Evolutionary conservation across 2,113 vertebrate species (phyloP).

Genomic region (Aplodontia rufa): DNA sequence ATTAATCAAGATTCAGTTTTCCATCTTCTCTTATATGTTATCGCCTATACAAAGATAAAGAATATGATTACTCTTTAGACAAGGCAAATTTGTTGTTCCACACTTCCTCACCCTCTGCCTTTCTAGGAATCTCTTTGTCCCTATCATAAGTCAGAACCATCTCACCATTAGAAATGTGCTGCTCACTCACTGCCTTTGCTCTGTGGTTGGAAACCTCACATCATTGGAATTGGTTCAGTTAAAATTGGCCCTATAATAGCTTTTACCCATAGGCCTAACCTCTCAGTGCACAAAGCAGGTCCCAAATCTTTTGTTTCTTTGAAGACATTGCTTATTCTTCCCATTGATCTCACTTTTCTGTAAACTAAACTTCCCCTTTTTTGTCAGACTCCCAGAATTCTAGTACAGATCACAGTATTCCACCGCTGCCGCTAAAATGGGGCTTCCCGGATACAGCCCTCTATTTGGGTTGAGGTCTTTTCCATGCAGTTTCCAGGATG

Average conservation of each 20-base stretch:
- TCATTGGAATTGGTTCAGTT: not conserved
- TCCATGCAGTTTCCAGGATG: not conserved
- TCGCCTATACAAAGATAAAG: not conserved
- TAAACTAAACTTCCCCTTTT: not conserved
- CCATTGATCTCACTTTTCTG: not conserved
- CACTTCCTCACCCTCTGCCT: not conserved
- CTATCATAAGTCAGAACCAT: not conserved
- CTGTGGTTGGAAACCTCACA: not conserved
- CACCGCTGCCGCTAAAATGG: not conserved
- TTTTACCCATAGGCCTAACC: not conserved
- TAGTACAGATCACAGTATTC: not conserved
- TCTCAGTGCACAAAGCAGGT: not conserved
- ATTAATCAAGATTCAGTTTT: not conserved
- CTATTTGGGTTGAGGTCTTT: not conserved
- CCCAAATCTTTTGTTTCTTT: not conserved
- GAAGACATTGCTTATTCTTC: not conserved
- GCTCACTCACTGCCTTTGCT: not conserved
- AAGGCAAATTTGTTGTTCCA: not conserved
- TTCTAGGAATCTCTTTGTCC: not conserved
- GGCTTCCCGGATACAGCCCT: too few relatives aligned
- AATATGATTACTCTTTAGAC: not conserved
- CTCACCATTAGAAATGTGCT: not conserved
- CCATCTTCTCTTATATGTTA: not conserved
- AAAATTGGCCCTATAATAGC: not conserved
- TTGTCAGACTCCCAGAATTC: not conserved